phyloP scores from a whole-genome alignment of 1,140 invertebrate species.

The Nasonia longicornis region DNA sequence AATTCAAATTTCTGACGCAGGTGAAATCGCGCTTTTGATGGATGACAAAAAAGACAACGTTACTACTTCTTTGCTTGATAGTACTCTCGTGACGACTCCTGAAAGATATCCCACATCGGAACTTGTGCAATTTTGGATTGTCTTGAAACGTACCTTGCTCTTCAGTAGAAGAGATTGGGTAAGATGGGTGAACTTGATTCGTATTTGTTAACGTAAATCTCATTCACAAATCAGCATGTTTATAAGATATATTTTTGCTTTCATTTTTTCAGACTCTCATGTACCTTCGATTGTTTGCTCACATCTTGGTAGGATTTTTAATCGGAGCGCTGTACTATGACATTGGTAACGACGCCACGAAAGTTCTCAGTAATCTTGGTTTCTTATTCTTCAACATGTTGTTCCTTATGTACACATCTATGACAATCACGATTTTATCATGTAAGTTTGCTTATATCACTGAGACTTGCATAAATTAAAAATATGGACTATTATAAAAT shows the following conservation, averaged over 20 bases:
- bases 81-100: conserved; percentile 71
- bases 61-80: conserved; percentile 76
- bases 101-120: conserved; percentile 83
- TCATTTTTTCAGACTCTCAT: conserved; percentile 86
- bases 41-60: conserved; percentile 78
- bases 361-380: conserved; percentile 95
- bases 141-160: conserved; percentile 81
- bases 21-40: conserved; percentile 70
- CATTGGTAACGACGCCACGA: conserved; percentile 93
- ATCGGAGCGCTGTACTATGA: conserved; percentile 94
- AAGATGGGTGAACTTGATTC: conserved; percentile 51
- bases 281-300: conserved; percentile 92
- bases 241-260: conserved; percentile 27
- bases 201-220: neutral
- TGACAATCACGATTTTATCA: conserved; percentile 97
- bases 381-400: conserved; percentile 98
- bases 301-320: conserved; percentile 90
- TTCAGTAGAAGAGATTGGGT: conserved; percentile 89
- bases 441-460: conserved; percentile 72
- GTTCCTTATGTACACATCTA: conserved; percentile 98
- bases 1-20: conserved; percentile 55
- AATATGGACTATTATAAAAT: neutral
- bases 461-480: neutral
- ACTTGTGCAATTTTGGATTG: conserved; percentile 83
- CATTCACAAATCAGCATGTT: neutral